Conservation (phyloP, 92 coral and sea anemone genomes). For the Bergia puertoricense region DNA sequence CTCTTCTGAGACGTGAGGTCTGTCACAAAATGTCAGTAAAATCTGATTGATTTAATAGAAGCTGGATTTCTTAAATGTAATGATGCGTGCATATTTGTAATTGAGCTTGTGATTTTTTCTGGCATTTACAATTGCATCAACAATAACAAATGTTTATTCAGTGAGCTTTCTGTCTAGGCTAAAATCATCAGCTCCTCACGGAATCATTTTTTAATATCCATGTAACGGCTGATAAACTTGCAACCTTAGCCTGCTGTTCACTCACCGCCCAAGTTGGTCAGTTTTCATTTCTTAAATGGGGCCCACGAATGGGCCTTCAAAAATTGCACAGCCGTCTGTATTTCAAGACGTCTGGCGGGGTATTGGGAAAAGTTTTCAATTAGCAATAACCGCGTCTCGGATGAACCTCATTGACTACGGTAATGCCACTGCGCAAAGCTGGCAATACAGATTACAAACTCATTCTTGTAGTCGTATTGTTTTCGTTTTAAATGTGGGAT, state of each 20-base stretch:
- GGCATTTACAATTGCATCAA: too few relatives aligned
- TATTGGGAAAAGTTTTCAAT: constrained; percentile 97
- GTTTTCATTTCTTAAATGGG: constrained; percentile 4
- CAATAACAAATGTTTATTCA: too few relatives aligned
- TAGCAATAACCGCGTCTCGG: constrained; percentile 98
- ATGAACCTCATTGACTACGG: constrained; percentile 90
- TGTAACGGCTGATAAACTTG: not conserved
- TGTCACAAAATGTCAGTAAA: too few relatives aligned
- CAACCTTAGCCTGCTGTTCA: not conserved
- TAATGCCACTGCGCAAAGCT: constrained; percentile 99
- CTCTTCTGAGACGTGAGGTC: too few relatives aligned
- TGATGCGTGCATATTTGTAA: too few relatives aligned
- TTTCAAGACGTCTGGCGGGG: constrained; percentile 96
- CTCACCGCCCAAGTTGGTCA: too few relatives aligned
- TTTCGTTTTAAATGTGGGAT: constrained; percentile 25
- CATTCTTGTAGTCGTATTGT: not conserved
- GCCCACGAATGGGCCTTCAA: constrained; percentile 83
- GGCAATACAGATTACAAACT: not conserved
- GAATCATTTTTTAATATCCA: not conserved
- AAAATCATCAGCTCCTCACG: too few relatives aligned
- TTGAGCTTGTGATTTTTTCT: too few relatives aligned
- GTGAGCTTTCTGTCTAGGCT: too few relatives aligned
- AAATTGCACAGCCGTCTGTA: constrained; percentile 72
- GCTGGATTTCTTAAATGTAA: too few relatives aligned
- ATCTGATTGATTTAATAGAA: too few relatives aligned